phyloP scores from a whole-genome alignment of 1,140 invertebrate species.

The Meloidogyne chitwoodi region DNA sequence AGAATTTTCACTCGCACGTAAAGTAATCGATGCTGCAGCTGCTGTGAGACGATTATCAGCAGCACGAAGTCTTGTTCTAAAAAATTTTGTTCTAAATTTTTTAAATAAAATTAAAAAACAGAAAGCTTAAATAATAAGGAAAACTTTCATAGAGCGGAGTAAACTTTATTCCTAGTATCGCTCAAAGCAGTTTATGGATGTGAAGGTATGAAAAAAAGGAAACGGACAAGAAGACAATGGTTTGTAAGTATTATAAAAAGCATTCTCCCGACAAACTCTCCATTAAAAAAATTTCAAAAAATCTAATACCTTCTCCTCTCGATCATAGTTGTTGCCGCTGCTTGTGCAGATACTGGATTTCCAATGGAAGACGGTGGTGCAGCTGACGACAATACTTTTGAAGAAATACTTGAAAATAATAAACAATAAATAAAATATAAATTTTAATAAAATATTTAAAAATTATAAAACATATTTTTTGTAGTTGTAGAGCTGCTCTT shows the following conservation, averaged over 20 bases:
- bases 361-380: background rate
- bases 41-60: background rate
- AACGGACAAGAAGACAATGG: too few relatives aligned
- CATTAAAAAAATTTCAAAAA: background rate
- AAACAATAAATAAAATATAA: background rate
- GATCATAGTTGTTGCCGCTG: background rate
- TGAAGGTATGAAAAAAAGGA: too few relatives aligned
- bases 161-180: too few relatives aligned
- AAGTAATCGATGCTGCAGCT: background rate
- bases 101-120: background rate
- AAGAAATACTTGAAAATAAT: background rate
- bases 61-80: background rate
- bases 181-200: too few relatives aligned
- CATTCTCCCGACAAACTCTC: too few relatives aligned
- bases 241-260: too few relatives aligned
- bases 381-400: background rate
- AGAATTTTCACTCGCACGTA: conserved; percentile 20
- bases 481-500: background rate
- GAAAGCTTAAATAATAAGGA: background rate
- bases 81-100: too few relatives aligned
- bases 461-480: background rate
- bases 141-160: too few relatives aligned
- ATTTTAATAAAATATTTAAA: background rate
- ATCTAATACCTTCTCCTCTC: background rate
- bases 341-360: background rate